A percentile compares a stretch with the other conserved stretches of the same genome.
Conservation (phyloP, 1,140 invertebrate genomes). For the Microvelia longipes region DNA sequence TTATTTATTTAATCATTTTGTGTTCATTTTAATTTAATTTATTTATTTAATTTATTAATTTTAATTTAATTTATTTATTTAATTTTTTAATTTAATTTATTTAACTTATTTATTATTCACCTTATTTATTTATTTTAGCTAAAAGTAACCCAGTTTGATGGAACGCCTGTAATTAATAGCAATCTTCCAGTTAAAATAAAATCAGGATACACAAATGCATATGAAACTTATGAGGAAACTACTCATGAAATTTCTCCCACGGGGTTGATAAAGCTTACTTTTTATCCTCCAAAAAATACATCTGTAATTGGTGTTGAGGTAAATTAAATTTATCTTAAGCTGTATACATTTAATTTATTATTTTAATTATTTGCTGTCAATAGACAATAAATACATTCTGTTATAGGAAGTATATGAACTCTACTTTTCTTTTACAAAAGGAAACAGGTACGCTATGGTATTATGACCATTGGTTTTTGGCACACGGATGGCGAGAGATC, state of each 20-base stretch:
- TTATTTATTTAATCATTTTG: too few relatives aligned
- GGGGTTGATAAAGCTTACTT: slow-evolving; percentile 53
- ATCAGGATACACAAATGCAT: slow-evolving; percentile 50
- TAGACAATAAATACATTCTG: not conserved
- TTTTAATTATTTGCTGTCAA: not conserved
- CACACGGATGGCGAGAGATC: too few relatives aligned
- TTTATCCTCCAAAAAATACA: slow-evolving; percentile 42
- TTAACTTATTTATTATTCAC: too few relatives aligned
- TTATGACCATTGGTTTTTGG: too few relatives aligned
- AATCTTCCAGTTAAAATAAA: slow-evolving; percentile 45
- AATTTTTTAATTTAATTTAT: too few relatives aligned
- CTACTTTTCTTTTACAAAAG: too few relatives aligned
- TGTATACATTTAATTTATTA: slow-evolving; percentile 2
- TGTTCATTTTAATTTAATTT: too few relatives aligned
- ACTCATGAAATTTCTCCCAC: slow-evolving; percentile 43
- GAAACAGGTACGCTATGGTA: too few relatives aligned
- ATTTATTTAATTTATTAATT: too few relatives aligned
- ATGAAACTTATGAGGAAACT: slow-evolving; percentile 42
- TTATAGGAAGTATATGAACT: not conserved
- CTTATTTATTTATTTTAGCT: slow-evolving; percentile 32
- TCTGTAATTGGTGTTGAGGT: slow-evolving; percentile 45
- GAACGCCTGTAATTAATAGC: slow-evolving; percentile 44
- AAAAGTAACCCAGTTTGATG: slow-evolving; percentile 59
- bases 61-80: too few relatives aligned
- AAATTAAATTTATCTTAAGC: slow-evolving; percentile 13